Evolutionary conservation across 2,888 invertebrate species (phyloP), one percentile per base, ranked within the genome.

Genomic region (Cerceris rybyensis): DNA sequence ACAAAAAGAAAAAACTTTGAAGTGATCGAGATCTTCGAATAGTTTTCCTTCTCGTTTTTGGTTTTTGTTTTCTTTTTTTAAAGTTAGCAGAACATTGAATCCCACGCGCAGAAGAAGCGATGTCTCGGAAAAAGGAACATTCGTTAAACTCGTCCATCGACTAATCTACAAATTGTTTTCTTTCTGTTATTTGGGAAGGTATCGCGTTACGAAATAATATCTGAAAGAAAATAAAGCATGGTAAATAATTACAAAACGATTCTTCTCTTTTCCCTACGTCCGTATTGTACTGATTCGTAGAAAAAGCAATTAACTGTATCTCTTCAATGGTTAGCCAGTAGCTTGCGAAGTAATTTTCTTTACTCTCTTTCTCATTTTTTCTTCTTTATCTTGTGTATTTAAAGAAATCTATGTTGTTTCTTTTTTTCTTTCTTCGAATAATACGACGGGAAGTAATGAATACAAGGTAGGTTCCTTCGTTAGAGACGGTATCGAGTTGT

Each of bases 91-190:
- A 86, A 82, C 85, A 87, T 80, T 84, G 87, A 88, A 89, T 87
- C 82, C 82, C 80, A 78, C 82, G 81, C 80, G 78, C 85, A 83
- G 75, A 75, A 74, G 81, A 83, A 88, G 88, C 88, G 82, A 88
- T 88, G 86, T 82, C 50, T 85, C 83, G 84, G 84, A 87, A 83
- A 89, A 87, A 82, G 78, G 84, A 87, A 87, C 82, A 87, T 83
- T 87, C 83, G 81, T 86, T 76, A 64, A 79, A 78, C 78, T 85
- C 76, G 76, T 81, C 74, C 71, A n/a, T 79, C 78, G 74, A 86
- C 81, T 80, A 85, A 80, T 78, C 81, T 81, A 83, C 81, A 85
- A 85, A 83, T 82, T 17, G 46, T 46, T 46, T 46, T 13, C 2
- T 8, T 13, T 11, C 2, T 46, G 2, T 46, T 76, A 86, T 80